These are phyloP conservation scores for Cheilosia vernalis DNA, from an alignment of 2,888 invertebrate genomes.

Conservation along the genomic window DNA sequence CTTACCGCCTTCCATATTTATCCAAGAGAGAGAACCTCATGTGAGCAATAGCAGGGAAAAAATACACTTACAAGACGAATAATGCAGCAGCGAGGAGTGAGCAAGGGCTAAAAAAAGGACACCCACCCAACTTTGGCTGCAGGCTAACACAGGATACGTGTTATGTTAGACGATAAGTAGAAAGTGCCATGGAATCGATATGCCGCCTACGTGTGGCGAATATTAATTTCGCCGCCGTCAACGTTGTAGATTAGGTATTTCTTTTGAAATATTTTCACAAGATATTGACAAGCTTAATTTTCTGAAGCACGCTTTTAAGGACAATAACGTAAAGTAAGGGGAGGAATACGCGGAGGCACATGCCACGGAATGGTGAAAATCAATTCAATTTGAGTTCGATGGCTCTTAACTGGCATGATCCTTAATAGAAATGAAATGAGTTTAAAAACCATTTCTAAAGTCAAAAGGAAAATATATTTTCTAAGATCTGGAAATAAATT, in stretches of 20 bases:
- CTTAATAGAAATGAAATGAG: too few relatives aligned
- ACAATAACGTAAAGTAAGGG: neutral
- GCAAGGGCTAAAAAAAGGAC: conserved; percentile 22
- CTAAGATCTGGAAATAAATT: too few relatives aligned
- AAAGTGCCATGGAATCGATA: conserved; percentile 71
- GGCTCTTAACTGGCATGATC: too few relatives aligned
- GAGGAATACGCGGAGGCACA: neutral
- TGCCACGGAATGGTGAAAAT: neutral
- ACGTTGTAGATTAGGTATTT: conserved; percentile 58
- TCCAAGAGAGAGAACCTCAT: conserved; percentile 53
- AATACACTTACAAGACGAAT: conserved; percentile 66
- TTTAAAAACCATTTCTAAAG: too few relatives aligned
- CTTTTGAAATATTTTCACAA: conserved; percentile 35
- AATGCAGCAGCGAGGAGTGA: conserved; percentile 39
- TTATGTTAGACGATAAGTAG: conserved; percentile 68
- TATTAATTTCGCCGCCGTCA: conserved; percentile 49
- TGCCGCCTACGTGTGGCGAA: conserved; percentile 60
- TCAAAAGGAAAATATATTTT: too few relatives aligned
- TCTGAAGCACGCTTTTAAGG: neutral
- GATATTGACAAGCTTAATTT: conserved; percentile 11
- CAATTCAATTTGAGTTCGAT: too few relatives aligned
- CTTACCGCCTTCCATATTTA: conserved; percentile 56
- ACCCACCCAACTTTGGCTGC: conserved; percentile 59
- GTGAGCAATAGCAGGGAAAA: conserved; percentile 35
- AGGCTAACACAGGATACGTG: conserved; percentile 63